These are phyloP conservation scores for Augiades crinisus DNA, from an alignment of 2,888 invertebrate genomes.

Conservation along the genomic window DNA sequence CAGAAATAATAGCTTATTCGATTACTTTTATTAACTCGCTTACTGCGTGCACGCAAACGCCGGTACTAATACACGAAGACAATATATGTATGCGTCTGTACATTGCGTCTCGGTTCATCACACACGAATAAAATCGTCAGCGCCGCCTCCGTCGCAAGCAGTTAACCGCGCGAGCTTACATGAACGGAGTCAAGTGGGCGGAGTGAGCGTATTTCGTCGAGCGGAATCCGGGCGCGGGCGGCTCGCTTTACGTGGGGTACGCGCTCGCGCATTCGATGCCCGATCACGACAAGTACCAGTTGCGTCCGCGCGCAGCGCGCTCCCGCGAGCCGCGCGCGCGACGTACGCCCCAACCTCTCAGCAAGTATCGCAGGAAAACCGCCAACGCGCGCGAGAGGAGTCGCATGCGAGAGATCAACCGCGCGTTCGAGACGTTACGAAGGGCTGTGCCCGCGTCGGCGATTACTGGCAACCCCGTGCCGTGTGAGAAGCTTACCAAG, in stretches of 20 bases:
- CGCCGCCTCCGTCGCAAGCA: constrained; percentile 14
- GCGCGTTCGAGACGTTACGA: constrained; percentile 91
- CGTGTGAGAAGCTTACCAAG: constrained; percentile 92
- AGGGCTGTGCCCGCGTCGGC: constrained; percentile 86
- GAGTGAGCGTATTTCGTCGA: constrained; percentile 69
- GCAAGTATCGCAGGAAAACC: constrained; percentile 94
- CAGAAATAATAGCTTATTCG: too few relatives aligned
- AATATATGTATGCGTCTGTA: constrained; percentile 18
- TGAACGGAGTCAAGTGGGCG: constrained; percentile 73
- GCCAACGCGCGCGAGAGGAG: constrained; percentile 94
- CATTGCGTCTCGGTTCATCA: constrained; percentile 22
- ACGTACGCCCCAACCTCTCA: constrained; percentile 87
- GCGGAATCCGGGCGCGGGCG: constrained; percentile 60
- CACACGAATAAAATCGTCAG: constrained; percentile 17
- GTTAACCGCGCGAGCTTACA: constrained; percentile 51
- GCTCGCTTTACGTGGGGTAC: constrained; percentile 40
- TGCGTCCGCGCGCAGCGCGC: constrained; percentile 76
- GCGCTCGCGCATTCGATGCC: constrained; percentile 71
- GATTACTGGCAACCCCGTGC: constrained; percentile 70
- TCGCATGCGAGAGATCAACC: constrained; percentile 94
- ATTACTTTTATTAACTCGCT: background rate
- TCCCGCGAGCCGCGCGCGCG: constrained; percentile 78
- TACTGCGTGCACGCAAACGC: background rate
- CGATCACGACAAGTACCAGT: constrained; percentile 79
- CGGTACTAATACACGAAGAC: background rate